These are phyloP conservation scores for Callipepla californica DNA, from an alignment of 2,113 vertebrate species.

Conservation along the genomic window DNA sequence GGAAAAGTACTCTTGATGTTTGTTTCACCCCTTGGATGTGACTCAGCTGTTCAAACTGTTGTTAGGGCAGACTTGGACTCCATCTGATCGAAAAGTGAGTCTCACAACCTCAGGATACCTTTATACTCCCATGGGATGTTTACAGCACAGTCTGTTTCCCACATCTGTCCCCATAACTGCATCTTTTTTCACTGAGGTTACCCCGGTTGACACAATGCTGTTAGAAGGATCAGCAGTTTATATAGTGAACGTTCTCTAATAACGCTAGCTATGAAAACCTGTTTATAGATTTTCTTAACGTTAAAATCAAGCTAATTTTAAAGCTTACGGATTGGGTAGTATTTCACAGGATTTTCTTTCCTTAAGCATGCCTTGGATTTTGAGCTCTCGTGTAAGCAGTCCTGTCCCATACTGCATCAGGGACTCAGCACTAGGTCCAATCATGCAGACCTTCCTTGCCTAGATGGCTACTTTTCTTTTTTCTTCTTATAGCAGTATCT, in stretches of 20 bases:
- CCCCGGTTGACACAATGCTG: background rate
- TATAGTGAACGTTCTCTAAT: background rate
- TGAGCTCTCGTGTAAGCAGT: background rate
- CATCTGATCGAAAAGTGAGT: background rate
- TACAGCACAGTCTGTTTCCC: background rate
- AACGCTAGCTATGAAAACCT: background rate
- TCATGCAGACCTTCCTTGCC: background rate
- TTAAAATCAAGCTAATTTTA: background rate
- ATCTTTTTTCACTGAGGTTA: background rate
- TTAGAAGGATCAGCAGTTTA: background rate
- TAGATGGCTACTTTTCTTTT: background rate
- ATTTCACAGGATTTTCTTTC: background rate
- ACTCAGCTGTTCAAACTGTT: background rate
- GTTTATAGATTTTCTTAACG: background rate
- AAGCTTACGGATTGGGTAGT: background rate
- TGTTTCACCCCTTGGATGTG: background rate
- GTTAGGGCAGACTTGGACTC: background rate
- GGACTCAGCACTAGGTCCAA: background rate
- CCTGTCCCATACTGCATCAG: background rate
- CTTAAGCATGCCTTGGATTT: background rate
- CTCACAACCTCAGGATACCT: background rate
- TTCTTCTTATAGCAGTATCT: background rate
- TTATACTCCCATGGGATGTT: slow-evolving; percentile 1
- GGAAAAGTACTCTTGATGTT: background rate
- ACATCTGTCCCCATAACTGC: background rate